Evolutionary conservation across 2,797 vertebrate species (phyloP).

Genomic region (Eulemur albifrons): DNA sequence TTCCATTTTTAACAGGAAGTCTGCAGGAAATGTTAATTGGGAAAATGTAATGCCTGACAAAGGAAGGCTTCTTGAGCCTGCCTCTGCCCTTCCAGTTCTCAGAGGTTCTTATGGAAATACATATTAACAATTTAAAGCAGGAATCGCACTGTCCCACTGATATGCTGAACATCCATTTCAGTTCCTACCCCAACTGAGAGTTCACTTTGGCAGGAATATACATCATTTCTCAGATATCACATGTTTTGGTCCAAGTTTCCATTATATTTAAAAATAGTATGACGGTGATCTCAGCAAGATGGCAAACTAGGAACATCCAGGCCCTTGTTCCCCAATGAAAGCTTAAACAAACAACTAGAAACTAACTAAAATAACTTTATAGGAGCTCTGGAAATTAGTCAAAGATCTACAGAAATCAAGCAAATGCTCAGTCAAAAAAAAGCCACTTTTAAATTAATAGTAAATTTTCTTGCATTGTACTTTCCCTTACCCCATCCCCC

Average conservation of each 20-base stretch:
- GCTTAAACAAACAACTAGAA: neutral
- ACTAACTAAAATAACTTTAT: neutral
- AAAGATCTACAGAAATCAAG: neutral
- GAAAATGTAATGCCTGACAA: conserved; percentile 61
- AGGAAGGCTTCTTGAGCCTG: conserved; percentile 16
- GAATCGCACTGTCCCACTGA: neutral
- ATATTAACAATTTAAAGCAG: neutral
- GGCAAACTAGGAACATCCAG: neutral
- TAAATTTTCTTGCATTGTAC: neutral
- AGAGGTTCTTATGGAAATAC: neutral
- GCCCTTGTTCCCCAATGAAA: neutral
- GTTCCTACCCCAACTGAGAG: neutral
- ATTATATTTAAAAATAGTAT: neutral
- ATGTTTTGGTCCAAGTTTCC: neutral
- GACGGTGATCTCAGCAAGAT: neutral
- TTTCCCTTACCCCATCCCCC: neutral
- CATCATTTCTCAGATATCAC: neutral
- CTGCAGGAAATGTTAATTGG: conserved; percentile 56
- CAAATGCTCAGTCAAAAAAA: neutral
- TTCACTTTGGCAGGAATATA: neutral
- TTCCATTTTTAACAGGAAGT: conserved; percentile 61
- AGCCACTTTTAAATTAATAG: neutral
- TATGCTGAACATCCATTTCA: neutral
- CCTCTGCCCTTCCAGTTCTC: neutral
- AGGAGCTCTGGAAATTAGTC: neutral